A percentile compares a stretch with the other conserved stretches of the same genome.
phyloP scores from a whole-genome alignment of 2,888 invertebrate species.

The Cinara cedri region DNA sequence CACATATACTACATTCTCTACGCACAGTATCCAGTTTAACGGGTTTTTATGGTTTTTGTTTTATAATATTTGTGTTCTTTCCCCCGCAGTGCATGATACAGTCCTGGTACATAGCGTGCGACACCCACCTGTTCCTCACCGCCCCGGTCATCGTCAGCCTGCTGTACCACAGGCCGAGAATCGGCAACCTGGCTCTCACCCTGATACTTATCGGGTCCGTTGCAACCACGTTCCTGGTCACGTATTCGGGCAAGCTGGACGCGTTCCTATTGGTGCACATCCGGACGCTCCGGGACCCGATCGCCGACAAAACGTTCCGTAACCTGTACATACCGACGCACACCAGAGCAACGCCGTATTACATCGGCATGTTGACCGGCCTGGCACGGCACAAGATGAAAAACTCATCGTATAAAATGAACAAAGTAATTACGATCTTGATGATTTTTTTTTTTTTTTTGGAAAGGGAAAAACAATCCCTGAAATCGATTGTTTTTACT shows the following conservation, averaged over 20 bases:
- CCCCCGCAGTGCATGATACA: constrained; percentile 58
- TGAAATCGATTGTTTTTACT: too few relatives aligned
- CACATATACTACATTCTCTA: too few relatives aligned
- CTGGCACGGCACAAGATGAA: constrained; percentile 58
- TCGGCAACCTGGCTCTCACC: constrained; percentile 46
- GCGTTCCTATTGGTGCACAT: constrained; percentile 55
- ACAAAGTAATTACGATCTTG: constrained; percentile 53
- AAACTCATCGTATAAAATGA: constrained; percentile 57
- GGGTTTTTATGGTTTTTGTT: too few relatives aligned
- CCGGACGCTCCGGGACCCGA: constrained; percentile 58
- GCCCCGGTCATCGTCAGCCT: constrained; percentile 57
- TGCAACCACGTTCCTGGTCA: constrained; percentile 56
- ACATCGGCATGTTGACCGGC: constrained; percentile 60
- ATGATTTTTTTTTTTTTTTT: too few relatives aligned
- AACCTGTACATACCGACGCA: constrained; percentile 60
- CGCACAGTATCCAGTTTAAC: too few relatives aligned
- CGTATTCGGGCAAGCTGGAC: constrained; percentile 56
- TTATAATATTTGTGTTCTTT: neutral
- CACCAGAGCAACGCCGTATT: constrained; percentile 60
- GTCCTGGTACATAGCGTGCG: constrained; percentile 60
- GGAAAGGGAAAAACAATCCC: too few relatives aligned
- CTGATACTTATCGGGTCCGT: constrained; percentile 52
- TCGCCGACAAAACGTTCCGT: constrained; percentile 58
- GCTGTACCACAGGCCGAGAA: constrained; percentile 53
- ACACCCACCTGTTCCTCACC: constrained; percentile 59